Base-by-base conservation (phyloP, 2,797 vertebrate species). In the Myoxocephalus aenaeus region DNA sequence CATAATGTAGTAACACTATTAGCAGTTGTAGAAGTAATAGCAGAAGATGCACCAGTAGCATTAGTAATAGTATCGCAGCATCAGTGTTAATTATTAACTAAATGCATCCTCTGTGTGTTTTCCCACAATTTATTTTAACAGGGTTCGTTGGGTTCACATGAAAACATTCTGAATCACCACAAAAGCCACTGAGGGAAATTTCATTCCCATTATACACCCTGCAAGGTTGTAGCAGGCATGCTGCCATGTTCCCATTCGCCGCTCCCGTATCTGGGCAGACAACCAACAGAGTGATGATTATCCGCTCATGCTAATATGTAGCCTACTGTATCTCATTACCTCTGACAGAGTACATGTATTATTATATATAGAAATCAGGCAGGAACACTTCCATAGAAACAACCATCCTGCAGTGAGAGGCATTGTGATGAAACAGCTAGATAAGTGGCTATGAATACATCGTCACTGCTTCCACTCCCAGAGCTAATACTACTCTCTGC, bases 181-280 rank as follows among this genome's bases (percentile, higher is more conserved):
- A 77, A 48, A 64, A 81, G 72, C 78, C 75, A 46, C 7, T 5
- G 63, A 77, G 77, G 66, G 61, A 64, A 70, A 82, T 27, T 51
- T 3, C 11, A n/a, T 64, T 81, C 61, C 64, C 40, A 65, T 67
- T 70, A 66, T 54, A 68, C 79, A 71, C 36, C 62, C 63, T 70
- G 74, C 38, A 27, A 61, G 72, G 71, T 75, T 73, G 80, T 20
- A 82, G 67, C 66, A 34, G 58, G 63, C 84, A 76, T 3, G 15
- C 70, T 79, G 74, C 82, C 84, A 69, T 15, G 50, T 63, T 85
- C 66, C 77, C 70, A 77, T 86, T 90, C 0, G 40, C 68, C 57
- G 17, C 57, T 72, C 25, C 78, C 88, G 86, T 91, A 87, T 88
- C 88, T 73, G 81, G 85, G 90, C 86, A 88, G 86, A 90, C 89